Evolutionary conservation across 1,140 invertebrate species (phyloP).

Genomic region (Odontomachus brunneus): DNA sequence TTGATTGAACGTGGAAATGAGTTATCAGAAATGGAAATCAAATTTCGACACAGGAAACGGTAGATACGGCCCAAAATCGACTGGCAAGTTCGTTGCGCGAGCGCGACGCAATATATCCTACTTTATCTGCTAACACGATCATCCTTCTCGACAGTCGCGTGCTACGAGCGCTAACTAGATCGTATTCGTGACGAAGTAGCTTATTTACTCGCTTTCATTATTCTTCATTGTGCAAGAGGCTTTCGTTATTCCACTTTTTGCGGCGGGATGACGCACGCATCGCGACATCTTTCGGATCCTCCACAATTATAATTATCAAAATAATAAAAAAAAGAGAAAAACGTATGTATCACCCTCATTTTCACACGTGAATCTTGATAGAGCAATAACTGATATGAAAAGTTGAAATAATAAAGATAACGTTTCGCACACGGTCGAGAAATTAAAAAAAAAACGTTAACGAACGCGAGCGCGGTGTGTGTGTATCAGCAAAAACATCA

Average conservation of each 20-base stretch:
- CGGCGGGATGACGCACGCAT: not conserved
- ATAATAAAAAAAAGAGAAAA: not conserved
- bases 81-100: conserved; percentile 38
- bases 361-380: not conserved
- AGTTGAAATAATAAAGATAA: conserved; percentile 18
- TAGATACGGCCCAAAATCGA: conserved; percentile 52
- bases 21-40: conserved; percentile 59
- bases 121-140: conserved; percentile 49
- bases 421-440: no score
- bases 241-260: not conserved
- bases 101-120: conserved; percentile 46
- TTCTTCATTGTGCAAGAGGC: conserved; percentile 23
- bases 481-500: conserved; percentile 11
- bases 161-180: conserved; percentile 44
- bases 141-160: conserved; percentile 43
- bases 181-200: conserved; percentile 52
- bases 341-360: conserved; percentile 3
- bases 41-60: conserved; percentile 58
- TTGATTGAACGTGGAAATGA: conserved; percentile 63
- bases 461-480: not conserved
- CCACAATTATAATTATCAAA: conserved; percentile 11
- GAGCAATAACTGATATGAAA: not conserved
- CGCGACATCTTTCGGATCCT: not conserved
- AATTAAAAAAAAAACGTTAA: no score
- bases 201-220: conserved; percentile 48